Conservation (phyloP, 2,113 vertebrate species). For the Ailurus styani region DNA sequence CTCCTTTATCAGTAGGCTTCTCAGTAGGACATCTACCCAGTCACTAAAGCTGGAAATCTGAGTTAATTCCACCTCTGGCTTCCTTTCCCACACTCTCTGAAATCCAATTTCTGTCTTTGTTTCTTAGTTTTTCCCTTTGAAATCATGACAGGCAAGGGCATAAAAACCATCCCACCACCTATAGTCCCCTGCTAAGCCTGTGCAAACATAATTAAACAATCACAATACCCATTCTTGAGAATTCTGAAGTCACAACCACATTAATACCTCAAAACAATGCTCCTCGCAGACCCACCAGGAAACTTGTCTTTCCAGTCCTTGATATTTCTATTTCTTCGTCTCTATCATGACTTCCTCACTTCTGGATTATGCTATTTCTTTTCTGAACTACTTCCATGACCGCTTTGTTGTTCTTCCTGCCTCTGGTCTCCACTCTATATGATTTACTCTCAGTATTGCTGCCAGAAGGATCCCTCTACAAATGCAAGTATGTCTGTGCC, state of each 20-base stretch:
- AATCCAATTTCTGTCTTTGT: background rate
- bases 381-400: background rate
- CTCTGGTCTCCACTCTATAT: background rate
- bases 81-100: background rate
- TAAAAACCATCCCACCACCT: background rate
- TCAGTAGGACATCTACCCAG: background rate
- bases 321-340: background rate
- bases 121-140: background rate
- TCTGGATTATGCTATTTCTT: background rate
- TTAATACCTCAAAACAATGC: background rate
- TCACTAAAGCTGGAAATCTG: background rate
- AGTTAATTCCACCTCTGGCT: background rate
- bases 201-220: background rate
- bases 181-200: background rate
- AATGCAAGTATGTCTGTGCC: background rate
- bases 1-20: background rate
- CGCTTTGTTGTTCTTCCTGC: background rate
- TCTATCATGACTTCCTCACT: background rate
- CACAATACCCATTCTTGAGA: background rate
- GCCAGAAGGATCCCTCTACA: background rate
- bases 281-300: background rate
- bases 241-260: background rate
- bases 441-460: background rate
- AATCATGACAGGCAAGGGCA: background rate
- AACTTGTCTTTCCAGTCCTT: background rate